Evolutionary conservation across 1,140 invertebrate species (phyloP).

Genomic region (Lepidotrigona ventralis): DNA sequence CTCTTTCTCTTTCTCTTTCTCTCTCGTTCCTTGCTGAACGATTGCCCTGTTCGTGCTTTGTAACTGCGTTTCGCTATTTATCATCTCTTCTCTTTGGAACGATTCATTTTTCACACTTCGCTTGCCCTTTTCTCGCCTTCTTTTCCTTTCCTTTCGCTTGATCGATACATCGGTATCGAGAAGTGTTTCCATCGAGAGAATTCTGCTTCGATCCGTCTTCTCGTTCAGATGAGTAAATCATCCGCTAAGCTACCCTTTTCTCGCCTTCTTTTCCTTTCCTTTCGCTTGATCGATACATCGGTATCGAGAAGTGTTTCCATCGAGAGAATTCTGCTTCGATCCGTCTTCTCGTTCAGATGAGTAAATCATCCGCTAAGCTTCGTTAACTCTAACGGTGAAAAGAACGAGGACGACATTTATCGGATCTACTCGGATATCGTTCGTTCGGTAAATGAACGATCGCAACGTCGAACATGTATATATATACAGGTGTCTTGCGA

Average conservation of each 20-base stretch:
- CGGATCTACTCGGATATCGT: no score
- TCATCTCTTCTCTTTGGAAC: background rate
- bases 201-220: background rate
- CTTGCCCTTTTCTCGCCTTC: background rate
- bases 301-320: constrained; percentile 10
- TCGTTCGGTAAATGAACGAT: no score
- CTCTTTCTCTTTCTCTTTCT: no score
- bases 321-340: constrained; percentile 5
- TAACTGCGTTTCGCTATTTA: background rate
- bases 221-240: background rate
- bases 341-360: background rate
- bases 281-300: background rate
- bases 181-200: background rate
- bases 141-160: background rate
- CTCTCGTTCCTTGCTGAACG: background rate
- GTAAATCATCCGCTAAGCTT: background rate
- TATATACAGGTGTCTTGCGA: no score
- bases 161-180: constrained; percentile 13
- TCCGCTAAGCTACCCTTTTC: no score
- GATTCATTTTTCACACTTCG: constrained; percentile 25
- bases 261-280: background rate
- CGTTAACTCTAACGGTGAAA: background rate
- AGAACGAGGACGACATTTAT: background rate
- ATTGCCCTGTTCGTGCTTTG: no score
- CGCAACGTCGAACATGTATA: no score